These are phyloP conservation scores for Zaprionus obscuricornis DNA, from an alignment of 2,888 invertebrate species.

Conservation along the genomic window DNA sequence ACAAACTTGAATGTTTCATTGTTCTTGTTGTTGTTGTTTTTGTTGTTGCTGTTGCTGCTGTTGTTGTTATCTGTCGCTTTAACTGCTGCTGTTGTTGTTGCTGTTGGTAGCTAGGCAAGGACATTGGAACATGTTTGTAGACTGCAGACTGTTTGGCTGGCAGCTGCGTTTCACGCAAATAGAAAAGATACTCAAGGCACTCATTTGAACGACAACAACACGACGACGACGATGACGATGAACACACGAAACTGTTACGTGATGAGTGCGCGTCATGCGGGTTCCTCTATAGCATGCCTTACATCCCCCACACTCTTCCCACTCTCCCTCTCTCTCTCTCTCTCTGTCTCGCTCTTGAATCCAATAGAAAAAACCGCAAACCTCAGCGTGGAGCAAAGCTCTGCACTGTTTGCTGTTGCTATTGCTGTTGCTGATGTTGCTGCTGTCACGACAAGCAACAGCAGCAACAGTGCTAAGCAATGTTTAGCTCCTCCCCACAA, in stretches of 20 bases:
- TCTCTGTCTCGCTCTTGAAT: no score
- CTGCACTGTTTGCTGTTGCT: no score
- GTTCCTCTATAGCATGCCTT: conserved; percentile 30
- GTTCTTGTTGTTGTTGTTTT: conserved; percentile 48
- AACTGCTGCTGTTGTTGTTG: conserved; percentile 7
- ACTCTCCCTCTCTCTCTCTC: no score
- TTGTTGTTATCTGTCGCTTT: conserved; percentile 16
- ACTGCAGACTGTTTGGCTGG: conserved; percentile 53
- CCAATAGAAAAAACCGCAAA: no score
- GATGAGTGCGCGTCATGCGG: conserved; percentile 72
- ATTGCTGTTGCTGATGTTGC: conserved; percentile 3
- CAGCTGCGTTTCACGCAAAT: conserved; percentile 74
- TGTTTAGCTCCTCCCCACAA: conserved; percentile 15
- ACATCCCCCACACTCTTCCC: no score
- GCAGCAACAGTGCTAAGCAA: conserved; percentile 18
- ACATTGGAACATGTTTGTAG: conserved; percentile 52
- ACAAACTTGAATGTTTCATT: conserved; percentile 51
- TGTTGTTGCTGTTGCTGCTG: conserved; percentile 52
- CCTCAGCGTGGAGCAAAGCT: no score
- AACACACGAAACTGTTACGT: conserved; percentile 61
- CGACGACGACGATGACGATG: no score
- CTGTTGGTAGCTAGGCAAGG: conserved; percentile 35
- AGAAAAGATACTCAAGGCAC: conserved; percentile 76
- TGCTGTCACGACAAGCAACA: conserved; percentile 7
- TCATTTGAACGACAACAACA: conserved; percentile 65